These are phyloP conservation scores for Lophotis ruficrista DNA, from an alignment of 2,113 vertebrate species.

Conservation along the genomic window DNA sequence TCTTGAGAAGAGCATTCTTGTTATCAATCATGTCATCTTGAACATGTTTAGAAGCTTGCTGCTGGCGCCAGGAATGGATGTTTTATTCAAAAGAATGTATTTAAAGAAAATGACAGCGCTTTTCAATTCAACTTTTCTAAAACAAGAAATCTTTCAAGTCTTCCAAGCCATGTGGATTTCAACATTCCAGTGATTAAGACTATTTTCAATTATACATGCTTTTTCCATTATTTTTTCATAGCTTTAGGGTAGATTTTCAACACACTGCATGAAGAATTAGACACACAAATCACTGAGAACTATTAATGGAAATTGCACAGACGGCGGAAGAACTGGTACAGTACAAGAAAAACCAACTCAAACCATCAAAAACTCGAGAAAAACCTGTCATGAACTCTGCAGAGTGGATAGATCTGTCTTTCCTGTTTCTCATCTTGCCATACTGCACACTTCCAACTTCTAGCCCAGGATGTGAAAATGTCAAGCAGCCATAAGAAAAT, in stretches of 20 bases:
- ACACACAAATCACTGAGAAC: constrained; percentile 61
- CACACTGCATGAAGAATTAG: constrained; percentile 59
- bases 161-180: constrained; percentile 41
- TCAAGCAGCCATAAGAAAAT: background rate
- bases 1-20: constrained; percentile 74
- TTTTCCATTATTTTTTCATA: constrained; percentile 66
- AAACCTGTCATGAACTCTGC: background rate
- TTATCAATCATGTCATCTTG: constrained; percentile 79
- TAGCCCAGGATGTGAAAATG: background rate
- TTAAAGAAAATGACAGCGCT: constrained; percentile 78
- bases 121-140: constrained; percentile 72
- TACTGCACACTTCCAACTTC: background rate
- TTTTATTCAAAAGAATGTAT: constrained; percentile 81
- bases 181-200: constrained; percentile 51
- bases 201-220: constrained; percentile 66
- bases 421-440: background rate
- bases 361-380: constrained; percentile 9
- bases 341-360: constrained; percentile 46
- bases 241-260: constrained; percentile 64
- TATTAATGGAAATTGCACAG: constrained; percentile 60
- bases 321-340: constrained; percentile 8
- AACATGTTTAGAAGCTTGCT: constrained; percentile 78
- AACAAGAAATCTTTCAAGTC: constrained; percentile 72
- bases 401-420: background rate
- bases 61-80: constrained; percentile 74